Evolutionary conservation across 1,140 invertebrate genomes (phyloP).

Genomic region (Brachystomella parvula): DNA sequence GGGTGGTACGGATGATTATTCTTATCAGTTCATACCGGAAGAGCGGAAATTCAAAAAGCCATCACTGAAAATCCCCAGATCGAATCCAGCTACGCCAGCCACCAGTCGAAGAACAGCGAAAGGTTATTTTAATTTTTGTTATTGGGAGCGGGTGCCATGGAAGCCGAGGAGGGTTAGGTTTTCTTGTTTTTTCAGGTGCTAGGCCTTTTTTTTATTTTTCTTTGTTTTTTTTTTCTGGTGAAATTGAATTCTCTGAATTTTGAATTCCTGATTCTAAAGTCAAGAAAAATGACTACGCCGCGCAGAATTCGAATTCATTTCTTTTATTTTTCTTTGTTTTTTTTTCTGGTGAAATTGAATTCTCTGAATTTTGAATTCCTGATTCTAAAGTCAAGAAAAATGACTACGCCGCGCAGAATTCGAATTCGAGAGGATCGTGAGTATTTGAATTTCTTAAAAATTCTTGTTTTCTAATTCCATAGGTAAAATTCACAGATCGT

Average conservation of each 20-base stretch:
- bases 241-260: background rate
- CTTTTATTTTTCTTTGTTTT: background rate
- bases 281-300: background rate
- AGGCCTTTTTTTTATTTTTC: background rate
- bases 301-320: background rate
- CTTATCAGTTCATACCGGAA: constrained; percentile 32
- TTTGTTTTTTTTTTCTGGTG: background rate
- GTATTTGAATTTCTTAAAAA: background rate
- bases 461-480: background rate
- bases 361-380: no score
- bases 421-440: background rate
- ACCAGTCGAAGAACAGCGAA: constrained; percentile 1
- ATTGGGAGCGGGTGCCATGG: no score
- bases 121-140: background rate
- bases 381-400: background rate
- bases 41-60: background rate
- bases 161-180: no score
- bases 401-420: background rate
- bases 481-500: constrained; percentile 22
- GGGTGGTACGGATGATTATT: constrained; percentile 35
- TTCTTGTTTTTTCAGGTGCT: background rate
- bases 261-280: no score
- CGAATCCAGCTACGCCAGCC: background rate
- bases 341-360: background rate
- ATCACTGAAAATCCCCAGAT: background rate